phyloP scores from a whole-genome alignment of 1,140 invertebrate genomes.

The Samia ricini region DNA sequence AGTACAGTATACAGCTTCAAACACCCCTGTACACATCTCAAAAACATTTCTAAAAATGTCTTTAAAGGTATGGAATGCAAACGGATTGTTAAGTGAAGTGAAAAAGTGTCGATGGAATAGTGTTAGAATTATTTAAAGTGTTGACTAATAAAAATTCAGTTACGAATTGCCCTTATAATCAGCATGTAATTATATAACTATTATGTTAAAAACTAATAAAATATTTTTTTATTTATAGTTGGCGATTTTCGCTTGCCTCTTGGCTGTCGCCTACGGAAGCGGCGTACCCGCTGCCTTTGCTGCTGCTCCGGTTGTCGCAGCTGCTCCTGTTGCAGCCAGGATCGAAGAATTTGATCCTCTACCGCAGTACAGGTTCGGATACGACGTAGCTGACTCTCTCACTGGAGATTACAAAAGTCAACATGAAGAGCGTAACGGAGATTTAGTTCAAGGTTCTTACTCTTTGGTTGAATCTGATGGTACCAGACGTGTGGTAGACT shows the following conservation, averaged over 20 bases:
- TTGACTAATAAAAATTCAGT: neutral
- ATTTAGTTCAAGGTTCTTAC: constrained; percentile 80
- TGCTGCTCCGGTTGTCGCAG: constrained; percentile 56
- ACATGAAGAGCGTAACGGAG: constrained; percentile 80
- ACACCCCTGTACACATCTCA: constrained; percentile 59
- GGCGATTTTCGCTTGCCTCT: constrained; percentile 57
- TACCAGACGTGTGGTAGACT: constrained; percentile 77
- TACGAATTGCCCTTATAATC: neutral
- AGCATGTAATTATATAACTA: no score
- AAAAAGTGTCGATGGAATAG: constrained; percentile 48
- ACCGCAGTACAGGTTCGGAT: constrained; percentile 80
- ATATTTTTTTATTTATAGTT: constrained; percentile 43
- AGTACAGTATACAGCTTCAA: constrained; percentile 63
- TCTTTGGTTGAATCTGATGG: constrained; percentile 80
- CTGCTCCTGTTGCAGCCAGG: constrained; percentile 58
- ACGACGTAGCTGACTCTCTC: constrained; percentile 79
- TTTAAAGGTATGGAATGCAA: constrained; percentile 61
- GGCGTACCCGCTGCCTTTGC: constrained; percentile 49
- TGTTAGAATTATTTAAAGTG: constrained; percentile 25
- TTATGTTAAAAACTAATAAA: neutral
- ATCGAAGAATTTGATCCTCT: constrained; percentile 79
- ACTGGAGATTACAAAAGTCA: constrained; percentile 82
- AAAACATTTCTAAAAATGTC: constrained; percentile 50
- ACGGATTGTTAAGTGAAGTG: constrained; percentile 49
- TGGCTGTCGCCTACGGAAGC: constrained; percentile 54